Evolutionary conservation across 2,113 vertebrate genomes (phyloP), one percentile per base, ranked within the genome.

Genomic region (Trichomycterus rosablanca): DNA sequence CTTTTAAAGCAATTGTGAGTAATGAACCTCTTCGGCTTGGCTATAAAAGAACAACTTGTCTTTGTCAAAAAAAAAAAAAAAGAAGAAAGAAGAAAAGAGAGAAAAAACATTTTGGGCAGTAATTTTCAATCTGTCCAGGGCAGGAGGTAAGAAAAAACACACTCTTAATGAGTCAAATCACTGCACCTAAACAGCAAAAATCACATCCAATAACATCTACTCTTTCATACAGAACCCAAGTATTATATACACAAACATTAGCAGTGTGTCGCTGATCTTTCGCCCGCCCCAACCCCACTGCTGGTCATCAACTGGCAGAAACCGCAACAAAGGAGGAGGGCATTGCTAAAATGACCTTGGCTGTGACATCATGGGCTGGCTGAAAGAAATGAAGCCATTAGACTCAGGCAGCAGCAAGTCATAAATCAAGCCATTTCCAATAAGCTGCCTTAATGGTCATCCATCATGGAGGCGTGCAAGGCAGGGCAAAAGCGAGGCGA

Each of bases 371-470:
- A 95, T 89, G 89, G 90, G 88, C 88, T 89, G 83, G 90, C 89
- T 89, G 91, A 93, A 96, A 97, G 94, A 93, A 94, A 97, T 97
- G 93, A 97, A 97, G 92, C 93, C 93, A 98, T 98, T 98, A 98
- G 93, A 87, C 89, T 89, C 92, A 94, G 89, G 92, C 92, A 86
- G 89, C 86, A 90, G 89, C 88, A 81, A 92, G 86, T 89, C 91
- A 94, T 98, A 98, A 97, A 98, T 98, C 95, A 98, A 92, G 89
- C 90, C 89, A 90, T 94, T 97, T 97, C 93, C 95, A 98, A 97
- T 98, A 98, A 97, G 95, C 93, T 92, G 92, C 92, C 86, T 90
- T 97, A 97, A 94, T 93, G 93, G 94, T 92, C 90, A 97, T 98
- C 92, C 93, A 96, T 98, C 95, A 98, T 86, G 89, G 86, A 86